phyloP scores from a whole-genome alignment of 1,140 invertebrate species.

The Ladona fulva region DNA sequence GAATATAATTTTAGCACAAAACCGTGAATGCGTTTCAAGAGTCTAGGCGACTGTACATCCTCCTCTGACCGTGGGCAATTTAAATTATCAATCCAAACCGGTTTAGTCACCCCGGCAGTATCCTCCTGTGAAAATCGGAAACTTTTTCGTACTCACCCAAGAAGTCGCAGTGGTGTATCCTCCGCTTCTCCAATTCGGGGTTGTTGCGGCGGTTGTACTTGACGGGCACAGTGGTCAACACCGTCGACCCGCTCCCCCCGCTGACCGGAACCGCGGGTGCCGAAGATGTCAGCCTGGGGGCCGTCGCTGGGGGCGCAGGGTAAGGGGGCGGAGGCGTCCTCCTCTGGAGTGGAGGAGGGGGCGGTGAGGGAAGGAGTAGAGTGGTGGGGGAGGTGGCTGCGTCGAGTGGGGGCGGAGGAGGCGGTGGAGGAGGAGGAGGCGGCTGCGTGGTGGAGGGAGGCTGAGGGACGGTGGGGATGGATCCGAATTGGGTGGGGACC shows the following conservation, averaged over 20 bases:
- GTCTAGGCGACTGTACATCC: too few species aligned
- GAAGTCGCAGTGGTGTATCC: slow-evolving; percentile 93
- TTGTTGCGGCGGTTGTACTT: slow-evolving; percentile 91
- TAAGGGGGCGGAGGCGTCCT: slow-evolving; percentile 31
- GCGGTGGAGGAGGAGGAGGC: slow-evolving; percentile 46
- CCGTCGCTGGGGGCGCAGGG: slow-evolving; percentile 17
- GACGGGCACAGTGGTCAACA: slow-evolving; percentile 19
- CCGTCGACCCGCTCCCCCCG: neutral
- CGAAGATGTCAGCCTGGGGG: neutral
- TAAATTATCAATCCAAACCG: too few species aligned
- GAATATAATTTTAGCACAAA: too few species aligned
- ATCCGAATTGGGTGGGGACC: slow-evolving; percentile 26
- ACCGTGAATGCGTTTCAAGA: too few species aligned
- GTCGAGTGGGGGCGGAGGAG: slow-evolving; percentile 69
- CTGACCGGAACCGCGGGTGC: neutral
- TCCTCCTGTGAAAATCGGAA: too few species aligned
- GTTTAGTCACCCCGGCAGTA: too few species aligned
- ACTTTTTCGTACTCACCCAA: slow-evolving; percentile 61
- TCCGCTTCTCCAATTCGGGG: slow-evolving; percentile 86
- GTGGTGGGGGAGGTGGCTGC: slow-evolving; percentile 65
- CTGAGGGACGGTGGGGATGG: slow-evolving; percentile 32
- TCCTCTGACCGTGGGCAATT: too few species aligned
- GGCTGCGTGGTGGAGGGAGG: slow-evolving; percentile 35
- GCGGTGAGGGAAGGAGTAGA: slow-evolving; percentile 18
- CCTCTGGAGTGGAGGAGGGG: slow-evolving; percentile 21